Percentiles rank a stretch among this genome's conserved stretches.
phyloP scores from a whole-genome alignment of 1,140 invertebrate genomes.

The Telenomus remus region DNA sequence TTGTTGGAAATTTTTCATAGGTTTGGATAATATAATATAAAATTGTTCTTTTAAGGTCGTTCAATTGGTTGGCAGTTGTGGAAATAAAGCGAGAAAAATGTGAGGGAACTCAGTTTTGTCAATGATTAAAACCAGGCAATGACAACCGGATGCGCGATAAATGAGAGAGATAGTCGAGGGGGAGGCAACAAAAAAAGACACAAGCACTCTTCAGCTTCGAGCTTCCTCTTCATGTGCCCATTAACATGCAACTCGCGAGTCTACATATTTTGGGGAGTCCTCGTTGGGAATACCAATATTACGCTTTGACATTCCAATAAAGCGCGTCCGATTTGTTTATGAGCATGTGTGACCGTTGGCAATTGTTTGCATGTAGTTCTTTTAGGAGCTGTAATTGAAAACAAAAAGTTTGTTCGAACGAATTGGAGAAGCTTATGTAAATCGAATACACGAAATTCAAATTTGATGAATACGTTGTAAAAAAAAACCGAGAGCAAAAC shows the following conservation, averaged over 20 bases:
- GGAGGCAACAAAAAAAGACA: conserved; percentile 56
- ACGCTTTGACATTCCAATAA: conserved; percentile 76
- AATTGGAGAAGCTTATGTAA: conserved; percentile 52
- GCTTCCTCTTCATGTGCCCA: conserved; percentile 62
- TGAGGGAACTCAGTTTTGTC: conserved; percentile 37
- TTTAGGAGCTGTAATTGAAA: conserved; percentile 51
- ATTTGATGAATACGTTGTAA: conserved; percentile 35
- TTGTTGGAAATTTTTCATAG: too few relatives aligned
- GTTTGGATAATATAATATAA: too few relatives aligned
- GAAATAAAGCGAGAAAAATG: neutral
- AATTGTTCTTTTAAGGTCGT: too few relatives aligned
- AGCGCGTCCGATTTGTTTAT: conserved; percentile 76
- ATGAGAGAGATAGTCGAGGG: conserved; percentile 56
- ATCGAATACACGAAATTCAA: conserved; percentile 42
- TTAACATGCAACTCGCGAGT: conserved; percentile 74
- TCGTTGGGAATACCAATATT: conserved; percentile 75
- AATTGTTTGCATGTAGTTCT: conserved; percentile 54
- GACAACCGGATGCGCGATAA: conserved; percentile 74
- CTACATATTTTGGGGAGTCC: conserved; percentile 75
- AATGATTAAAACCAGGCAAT: conserved; percentile 69
- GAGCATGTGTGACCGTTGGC: conserved; percentile 67
- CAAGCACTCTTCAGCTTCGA: conserved; percentile 59
- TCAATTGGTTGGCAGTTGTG: neutral
- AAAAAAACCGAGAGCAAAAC: conserved; percentile 4
- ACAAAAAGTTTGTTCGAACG: conserved; percentile 39